phyloP scores from a whole-genome alignment of 2,797 vertebrate species.

The Amblyopsis hoosieri region DNA sequence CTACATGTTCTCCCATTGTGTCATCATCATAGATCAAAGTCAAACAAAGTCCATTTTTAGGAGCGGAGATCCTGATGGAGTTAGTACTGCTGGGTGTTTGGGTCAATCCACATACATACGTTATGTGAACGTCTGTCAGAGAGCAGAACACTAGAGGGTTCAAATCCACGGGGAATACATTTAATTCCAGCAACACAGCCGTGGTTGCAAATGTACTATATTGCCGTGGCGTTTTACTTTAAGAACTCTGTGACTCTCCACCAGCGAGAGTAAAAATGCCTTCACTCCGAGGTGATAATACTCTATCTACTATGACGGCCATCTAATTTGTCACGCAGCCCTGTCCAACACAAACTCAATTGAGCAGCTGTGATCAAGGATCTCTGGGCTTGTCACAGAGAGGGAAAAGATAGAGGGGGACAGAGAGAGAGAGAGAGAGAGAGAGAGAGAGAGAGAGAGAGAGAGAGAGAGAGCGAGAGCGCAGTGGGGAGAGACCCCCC shows the following conservation, averaged over 20 bases:
- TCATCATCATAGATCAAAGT: too few species aligned
- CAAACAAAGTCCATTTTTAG: too few species aligned
- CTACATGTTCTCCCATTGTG: too few species aligned
- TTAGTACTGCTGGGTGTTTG: too few species aligned
- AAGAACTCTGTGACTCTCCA: conserved; percentile 14
- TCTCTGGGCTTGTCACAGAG: conserved; percentile 53
- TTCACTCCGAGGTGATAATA: conserved; percentile 63
- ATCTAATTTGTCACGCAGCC: conserved; percentile 61
- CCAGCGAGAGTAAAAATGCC: conserved; percentile 46
- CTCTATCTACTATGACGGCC: conserved; percentile 59
- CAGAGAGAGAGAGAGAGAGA: not conserved
- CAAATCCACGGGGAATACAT: conserved; percentile 62
- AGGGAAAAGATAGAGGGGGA: not conserved
- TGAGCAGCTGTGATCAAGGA: conserved; percentile 67
- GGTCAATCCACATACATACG: too few species aligned
- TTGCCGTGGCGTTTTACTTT: conserved; percentile 42
- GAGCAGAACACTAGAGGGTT: conserved; percentile 48
- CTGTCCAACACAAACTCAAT: conserved; percentile 62
- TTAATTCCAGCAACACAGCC: conserved; percentile 51
- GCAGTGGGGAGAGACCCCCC: conserved; percentile 23
- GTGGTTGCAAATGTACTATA: conserved; percentile 34
- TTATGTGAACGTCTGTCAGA: too few species aligned
- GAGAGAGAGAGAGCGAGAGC: conserved; percentile 25
- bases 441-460: conserved; percentile 17
- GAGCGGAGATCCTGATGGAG: too few species aligned